phyloP scores from a whole-genome alignment of 2,113 vertebrate genomes.

The Nettapus auritus region DNA sequence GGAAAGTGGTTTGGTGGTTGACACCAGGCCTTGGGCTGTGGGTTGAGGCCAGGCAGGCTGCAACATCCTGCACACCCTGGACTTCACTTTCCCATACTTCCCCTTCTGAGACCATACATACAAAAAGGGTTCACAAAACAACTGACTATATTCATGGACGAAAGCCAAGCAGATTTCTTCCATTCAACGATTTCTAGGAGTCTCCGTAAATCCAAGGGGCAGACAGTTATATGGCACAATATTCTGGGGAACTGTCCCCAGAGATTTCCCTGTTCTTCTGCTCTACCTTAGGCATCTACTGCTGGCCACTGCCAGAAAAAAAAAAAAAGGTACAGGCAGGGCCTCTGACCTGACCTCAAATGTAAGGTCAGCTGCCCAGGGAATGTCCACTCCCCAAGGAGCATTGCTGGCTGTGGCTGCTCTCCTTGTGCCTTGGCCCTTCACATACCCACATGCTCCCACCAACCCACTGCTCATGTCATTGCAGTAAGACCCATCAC shows the following conservation, averaged over 20 bases:
- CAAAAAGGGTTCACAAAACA: not conserved
- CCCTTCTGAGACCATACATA: not conserved
- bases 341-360: not conserved
- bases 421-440: not conserved
- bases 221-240: not conserved
- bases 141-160: not conserved
- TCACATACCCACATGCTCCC: not conserved
- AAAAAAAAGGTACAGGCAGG: not conserved
- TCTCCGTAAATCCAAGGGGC: rapidly evolving
- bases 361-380: not conserved
- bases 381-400: not conserved
- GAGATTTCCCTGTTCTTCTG: not conserved
- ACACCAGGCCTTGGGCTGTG: not conserved
- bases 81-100: not conserved
- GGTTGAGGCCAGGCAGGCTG: not conserved
- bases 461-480: not conserved
- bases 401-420: not conserved
- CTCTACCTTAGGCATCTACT: not conserved
- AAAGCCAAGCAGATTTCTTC: not conserved
- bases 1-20: not conserved
- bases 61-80: rapidly evolving
- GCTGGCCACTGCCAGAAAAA: not conserved
- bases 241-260: not conserved
- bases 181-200: not conserved
- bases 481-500: too few species aligned